Base-by-base conservation (phyloP, 2,113 vertebrate genomes). In the Tricholaema leucomelas region DNA sequence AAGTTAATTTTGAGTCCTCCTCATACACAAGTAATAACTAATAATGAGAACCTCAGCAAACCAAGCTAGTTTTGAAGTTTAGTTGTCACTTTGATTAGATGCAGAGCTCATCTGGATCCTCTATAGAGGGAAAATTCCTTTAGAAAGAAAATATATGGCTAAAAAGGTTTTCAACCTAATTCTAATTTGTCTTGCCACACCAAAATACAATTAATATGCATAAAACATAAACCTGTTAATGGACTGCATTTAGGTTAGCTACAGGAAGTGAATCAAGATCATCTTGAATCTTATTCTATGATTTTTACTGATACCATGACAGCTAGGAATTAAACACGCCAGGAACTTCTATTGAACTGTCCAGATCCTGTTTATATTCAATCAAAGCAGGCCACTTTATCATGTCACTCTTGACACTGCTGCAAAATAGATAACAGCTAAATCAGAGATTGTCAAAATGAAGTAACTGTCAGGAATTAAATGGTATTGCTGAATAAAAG, bases 401-500 rank as follows among this genome's bases (percentile, higher is more conserved):
- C 92, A 92, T 69, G 64, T 69, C 15, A 46, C 66, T 94, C 84
- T 94, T 96, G 91, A 96, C 95, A 96, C 46, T 61, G 85, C 79
- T 90, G 86, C 61, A 60, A 95, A 97, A 94, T 58, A 96, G 94
- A 95, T 92, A 96, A 95, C 69, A 96, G 85, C 77, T 95, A 97
- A 97, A 96, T 96, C 92, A 93, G 83, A 72, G 92, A 96, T 35
- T 93, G 93, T 97, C 94, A 95, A 87, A 85, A 35, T 81, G 69
- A 94, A 92, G 92, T 67, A 95, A 95, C 66, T 88, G 87, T 95
- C 87, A 88, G 84, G 63, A 97, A 96, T 96, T 97, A 94, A 96
- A 96, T 70, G 25, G 35, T 48, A 58, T 33, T 81, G 54, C 91
- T 81, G 91, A 96, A 96, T 93, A 93, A 87, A 95, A 96, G 81